Evolutionary conservation across 2,888 invertebrate species (phyloP).

Genomic region (Tetragonula carbonaria): DNA sequence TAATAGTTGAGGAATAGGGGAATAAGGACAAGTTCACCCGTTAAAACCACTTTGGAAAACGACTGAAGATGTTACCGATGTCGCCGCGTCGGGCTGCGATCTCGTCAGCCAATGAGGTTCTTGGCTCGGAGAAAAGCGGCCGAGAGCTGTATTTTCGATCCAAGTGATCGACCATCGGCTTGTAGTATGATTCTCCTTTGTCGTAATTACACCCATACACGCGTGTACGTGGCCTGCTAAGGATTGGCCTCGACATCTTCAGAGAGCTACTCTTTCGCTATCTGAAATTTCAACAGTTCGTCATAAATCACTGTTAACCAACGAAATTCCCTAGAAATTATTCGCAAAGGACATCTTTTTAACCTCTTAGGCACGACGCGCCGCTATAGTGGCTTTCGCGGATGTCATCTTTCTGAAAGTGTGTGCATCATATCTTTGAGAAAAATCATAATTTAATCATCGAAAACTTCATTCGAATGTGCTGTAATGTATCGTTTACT

Average conservation of each 20-base stretch:
- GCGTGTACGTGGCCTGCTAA: slow-evolving; percentile 89
- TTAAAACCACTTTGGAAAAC: slow-evolving; percentile 84
- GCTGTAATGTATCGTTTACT: too few relatives aligned
- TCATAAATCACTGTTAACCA: not conserved
- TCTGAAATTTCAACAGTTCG: slow-evolving; percentile 47
- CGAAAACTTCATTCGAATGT: too few relatives aligned
- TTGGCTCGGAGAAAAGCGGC: slow-evolving; percentile 82
- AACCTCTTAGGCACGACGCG: not conserved
- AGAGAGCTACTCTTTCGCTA: slow-evolving; percentile 34
- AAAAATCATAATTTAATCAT: too few relatives aligned
- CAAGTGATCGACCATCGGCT: slow-evolving; percentile 90
- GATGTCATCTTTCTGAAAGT: too few relatives aligned
- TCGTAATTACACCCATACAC: slow-evolving; percentile 95
- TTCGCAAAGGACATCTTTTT: not conserved
- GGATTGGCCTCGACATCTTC: slow-evolving; percentile 83
- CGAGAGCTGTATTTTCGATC: slow-evolving; percentile 89
- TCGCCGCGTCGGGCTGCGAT: slow-evolving; percentile 85
- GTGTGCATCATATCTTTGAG: too few relatives aligned
- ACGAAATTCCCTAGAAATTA: not conserved
- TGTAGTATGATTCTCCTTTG: slow-evolving; percentile 93
- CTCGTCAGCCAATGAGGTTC: slow-evolving; percentile 85
- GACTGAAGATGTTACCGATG: slow-evolving; percentile 83
- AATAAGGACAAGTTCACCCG: slow-evolving; percentile 71
- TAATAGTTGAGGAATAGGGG: slow-evolving; percentile 42
- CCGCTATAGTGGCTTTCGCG: too few relatives aligned